Conservation (phyloP, 2,113 vertebrate genomes). For the Athene cunicularia region DNA sequence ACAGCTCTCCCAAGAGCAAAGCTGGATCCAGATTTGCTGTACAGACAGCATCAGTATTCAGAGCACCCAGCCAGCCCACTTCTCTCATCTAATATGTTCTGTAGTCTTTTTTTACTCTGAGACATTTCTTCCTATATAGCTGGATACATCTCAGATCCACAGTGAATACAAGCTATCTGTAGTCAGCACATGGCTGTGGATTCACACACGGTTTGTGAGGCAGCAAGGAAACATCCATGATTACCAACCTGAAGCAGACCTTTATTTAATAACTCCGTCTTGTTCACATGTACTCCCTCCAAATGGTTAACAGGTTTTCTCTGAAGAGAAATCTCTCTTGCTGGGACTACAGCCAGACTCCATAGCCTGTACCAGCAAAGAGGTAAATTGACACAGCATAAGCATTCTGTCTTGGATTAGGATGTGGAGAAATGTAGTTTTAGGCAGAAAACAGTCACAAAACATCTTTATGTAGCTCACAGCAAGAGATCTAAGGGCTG, state of each 20-base stretch:
- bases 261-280: neutral
- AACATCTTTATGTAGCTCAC: neutral
- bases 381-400: neutral
- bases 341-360: constrained; percentile 16
- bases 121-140: rapidly evolving
- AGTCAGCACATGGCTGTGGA: neutral
- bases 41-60: neutral
- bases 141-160: neutral
- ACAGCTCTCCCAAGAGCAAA: neutral
- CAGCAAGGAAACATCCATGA: neutral
- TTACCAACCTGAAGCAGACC: neutral
- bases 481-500: neutral
- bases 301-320: constrained; percentile 23
- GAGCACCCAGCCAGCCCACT: neutral
- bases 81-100: neutral
- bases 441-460: neutral
- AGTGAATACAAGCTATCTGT: neutral
- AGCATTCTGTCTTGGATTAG: neutral
- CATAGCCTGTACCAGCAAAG: constrained; percentile 22
- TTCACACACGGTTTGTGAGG: neutral
- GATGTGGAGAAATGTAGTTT: neutral
- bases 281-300: neutral
- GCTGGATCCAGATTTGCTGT: neutral
- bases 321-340: neutral
- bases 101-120: neutral